These are phyloP conservation scores for Campoletis sonorensis DNA, from an alignment of 1,140 invertebrate species.

Conservation along the genomic window DNA sequence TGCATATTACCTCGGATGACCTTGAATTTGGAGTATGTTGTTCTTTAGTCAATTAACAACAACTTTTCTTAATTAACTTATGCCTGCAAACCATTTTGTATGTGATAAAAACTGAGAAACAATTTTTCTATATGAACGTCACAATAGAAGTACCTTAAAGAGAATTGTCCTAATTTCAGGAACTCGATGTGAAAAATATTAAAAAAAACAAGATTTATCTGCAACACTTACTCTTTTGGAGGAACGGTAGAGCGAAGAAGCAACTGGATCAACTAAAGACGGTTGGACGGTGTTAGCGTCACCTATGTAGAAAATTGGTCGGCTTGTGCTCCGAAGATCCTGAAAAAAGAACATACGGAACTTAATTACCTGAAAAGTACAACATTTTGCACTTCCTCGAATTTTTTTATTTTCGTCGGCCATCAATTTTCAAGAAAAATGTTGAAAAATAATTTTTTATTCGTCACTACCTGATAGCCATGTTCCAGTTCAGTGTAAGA, in stretches of 20 bases:
- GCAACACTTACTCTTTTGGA: constrained; percentile 69
- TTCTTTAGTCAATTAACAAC: too few species aligned
- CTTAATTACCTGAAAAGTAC: neutral
- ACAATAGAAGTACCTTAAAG: too few species aligned
- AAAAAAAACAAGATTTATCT: neutral
- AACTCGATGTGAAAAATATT: neutral
- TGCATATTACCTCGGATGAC: too few species aligned
- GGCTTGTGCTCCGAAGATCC: constrained; percentile 72
- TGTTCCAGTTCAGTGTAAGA: constrained; percentile 93
- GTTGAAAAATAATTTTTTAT: neutral
- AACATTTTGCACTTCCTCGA: too few species aligned
- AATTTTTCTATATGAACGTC: too few species aligned
- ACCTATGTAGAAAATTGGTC: constrained; percentile 74
- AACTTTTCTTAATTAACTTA: too few species aligned
- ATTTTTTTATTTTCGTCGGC: too few species aligned
- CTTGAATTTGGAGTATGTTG: too few species aligned
- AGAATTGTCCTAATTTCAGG: too few species aligned
- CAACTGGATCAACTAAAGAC: constrained; percentile 65
- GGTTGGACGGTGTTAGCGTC: constrained; percentile 68
- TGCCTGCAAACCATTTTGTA: too few species aligned
- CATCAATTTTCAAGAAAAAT: neutral
- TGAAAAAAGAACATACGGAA: constrained; percentile 46
- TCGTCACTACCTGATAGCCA: constrained; percentile 84
- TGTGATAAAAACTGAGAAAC: too few species aligned
- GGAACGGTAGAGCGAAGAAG: constrained; percentile 69